These are phyloP conservation scores for Phoenicopterus ruber DNA, from an alignment of 2,113 vertebrate genomes.

Conservation along the genomic window DNA sequence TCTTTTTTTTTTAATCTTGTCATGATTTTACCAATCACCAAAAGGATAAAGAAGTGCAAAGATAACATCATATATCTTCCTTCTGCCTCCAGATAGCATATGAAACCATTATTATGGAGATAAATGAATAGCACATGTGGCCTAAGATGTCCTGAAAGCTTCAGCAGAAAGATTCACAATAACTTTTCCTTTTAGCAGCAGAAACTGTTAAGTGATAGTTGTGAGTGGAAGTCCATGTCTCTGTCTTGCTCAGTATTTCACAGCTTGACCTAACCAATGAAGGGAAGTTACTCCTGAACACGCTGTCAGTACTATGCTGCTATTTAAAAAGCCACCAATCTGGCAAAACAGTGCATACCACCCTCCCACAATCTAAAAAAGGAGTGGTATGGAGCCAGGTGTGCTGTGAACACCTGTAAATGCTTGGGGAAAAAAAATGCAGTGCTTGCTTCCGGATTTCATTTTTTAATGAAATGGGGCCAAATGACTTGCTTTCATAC, in stretches of 20 bases:
- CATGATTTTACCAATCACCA: neutral
- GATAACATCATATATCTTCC: neutral
- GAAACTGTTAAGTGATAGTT: neutral
- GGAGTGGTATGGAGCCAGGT: neutral
- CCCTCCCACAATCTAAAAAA: neutral
- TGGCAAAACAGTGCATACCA: neutral
- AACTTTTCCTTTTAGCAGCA: neutral
- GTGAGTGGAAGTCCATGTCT: neutral
- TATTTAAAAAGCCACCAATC: neutral
- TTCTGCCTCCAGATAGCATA: neutral
- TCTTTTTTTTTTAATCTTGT: neutral
- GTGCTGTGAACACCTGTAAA: neutral
- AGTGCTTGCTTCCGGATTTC: neutral
- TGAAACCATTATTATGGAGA: neutral
- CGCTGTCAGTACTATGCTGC: neutral
- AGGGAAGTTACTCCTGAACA: neutral
- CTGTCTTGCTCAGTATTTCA: neutral
- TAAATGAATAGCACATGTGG: slow-evolving; percentile 5
- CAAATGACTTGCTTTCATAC: neutral
- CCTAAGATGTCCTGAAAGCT: slow-evolving; percentile 1
- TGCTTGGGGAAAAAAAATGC: neutral
- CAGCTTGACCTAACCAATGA: neutral
- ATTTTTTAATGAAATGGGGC: neutral
- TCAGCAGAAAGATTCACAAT: neutral
- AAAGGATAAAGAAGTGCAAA: neutral